Base-by-base conservation (phyloP, 2,797 vertebrate genomes). In the Halcyon chelicuti region DNA sequence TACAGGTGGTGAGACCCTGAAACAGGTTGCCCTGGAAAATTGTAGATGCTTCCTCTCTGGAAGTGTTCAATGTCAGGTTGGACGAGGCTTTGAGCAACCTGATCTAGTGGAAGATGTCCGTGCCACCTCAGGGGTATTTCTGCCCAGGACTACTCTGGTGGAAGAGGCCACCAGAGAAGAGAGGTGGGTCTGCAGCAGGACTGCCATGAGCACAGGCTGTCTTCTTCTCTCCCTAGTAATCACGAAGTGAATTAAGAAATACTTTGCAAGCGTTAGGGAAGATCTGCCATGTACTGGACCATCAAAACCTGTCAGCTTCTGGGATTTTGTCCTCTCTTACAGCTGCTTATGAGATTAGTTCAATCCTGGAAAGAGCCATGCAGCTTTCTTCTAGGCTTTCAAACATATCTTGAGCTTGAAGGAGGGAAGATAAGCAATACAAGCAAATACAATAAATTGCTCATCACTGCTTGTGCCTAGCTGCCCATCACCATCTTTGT, bases 21-120 rank as follows among this genome's bases (percentile, higher is more conserved):
- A 0, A 2, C 17, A 62, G 19, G 4, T 11, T 83, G 10, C 5
- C 42, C n/a, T 46, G 55, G 61, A 23, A 42, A 58, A 5, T 0
- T 40, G 37, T 49, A 54, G 22, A 0, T 70, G 22, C 5, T 5
- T 23, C 25, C 7, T 73, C 10, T 10, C 4, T 79, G 46, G 55
- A 13, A 68, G 2, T 33, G 12, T 57, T 79, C 19, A 44, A 44
- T 47, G 18, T 0, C 20, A 44, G 19, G 14, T 14, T 81, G 29
- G 14, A 52, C 0, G 0, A 7, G 47, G 4, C 52, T 73, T 12
- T 17, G 22, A 44, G 28, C 9, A 72, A 22, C 17, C 6, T 42
- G 29, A 1, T 60, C 20, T n/a, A 15, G 62, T 35, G 37, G 7
- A 31, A 70, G 20, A 2, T 44, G 17, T 25, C n/a, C n/a, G 29